Evolutionary conservation across 2,888 invertebrate species (phyloP).

Genomic region (Brenthis daphne): DNA sequence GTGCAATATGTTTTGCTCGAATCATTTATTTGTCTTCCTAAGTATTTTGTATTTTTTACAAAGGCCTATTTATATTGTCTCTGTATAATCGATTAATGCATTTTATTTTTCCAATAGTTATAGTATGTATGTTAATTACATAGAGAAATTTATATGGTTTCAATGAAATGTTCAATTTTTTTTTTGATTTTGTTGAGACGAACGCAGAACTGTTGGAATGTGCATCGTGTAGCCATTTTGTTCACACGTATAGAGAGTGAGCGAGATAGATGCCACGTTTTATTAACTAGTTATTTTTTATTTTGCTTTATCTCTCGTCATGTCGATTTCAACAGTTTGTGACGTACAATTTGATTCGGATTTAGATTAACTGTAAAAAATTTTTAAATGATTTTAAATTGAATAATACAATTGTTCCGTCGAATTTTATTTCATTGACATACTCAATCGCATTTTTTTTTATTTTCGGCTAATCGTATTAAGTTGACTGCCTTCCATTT

Average conservation of each 20-base stretch:
- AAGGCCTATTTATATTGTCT: slow-evolving; percentile 47
- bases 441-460: slow-evolving; percentile 75
- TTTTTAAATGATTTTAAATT: slow-evolving; percentile 26
- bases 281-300: background rate
- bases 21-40: slow-evolving; percentile 55
- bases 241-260: slow-evolving; percentile 9
- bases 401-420: slow-evolving; percentile 25
- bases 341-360: slow-evolving; percentile 14
- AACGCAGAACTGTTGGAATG: slow-evolving; percentile 11
- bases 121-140: slow-evolving; percentile 43
- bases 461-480: slow-evolving; percentile 55
- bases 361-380: background rate
- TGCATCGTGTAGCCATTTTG: background rate
- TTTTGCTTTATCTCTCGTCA: slow-evolving; percentile 5
- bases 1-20: slow-evolving; percentile 51
- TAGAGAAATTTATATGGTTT: slow-evolving; percentile 39
- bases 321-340: slow-evolving; percentile 17
- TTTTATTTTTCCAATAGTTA: slow-evolving; percentile 51
- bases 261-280: slow-evolving; percentile 12
- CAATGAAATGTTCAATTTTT: slow-evolving; percentile 45
- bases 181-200: slow-evolving; percentile 1
- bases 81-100: slow-evolving; percentile 45
- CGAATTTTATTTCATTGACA: slow-evolving; percentile 56
- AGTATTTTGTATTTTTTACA: slow-evolving; percentile 46
- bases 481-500: slow-evolving; percentile 76